These are phyloP conservation scores for Aspiorhynchus laticeps DNA, from an alignment of 2,113 vertebrate species.

Conservation along the genomic window DNA sequence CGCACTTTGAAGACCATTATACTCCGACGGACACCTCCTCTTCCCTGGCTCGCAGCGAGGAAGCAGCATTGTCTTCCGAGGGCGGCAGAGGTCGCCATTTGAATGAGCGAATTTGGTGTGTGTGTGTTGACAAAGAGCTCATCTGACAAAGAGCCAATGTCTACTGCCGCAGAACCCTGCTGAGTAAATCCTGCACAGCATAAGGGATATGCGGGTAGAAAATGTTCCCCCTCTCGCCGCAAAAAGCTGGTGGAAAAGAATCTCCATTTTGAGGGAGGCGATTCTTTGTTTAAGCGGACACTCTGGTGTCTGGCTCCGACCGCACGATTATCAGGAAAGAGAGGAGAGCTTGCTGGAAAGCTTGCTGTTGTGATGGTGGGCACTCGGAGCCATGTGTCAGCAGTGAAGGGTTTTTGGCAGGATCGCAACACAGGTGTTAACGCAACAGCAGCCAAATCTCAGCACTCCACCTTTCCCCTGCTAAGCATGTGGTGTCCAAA, in stretches of 20 bases:
- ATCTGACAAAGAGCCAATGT: slow-evolving; percentile 63
- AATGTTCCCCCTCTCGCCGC: slow-evolving; percentile 30
- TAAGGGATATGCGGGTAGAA: slow-evolving; percentile 43
- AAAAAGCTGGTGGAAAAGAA: slow-evolving; percentile 27
- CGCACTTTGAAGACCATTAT: slow-evolving; percentile 51
- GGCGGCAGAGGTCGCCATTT: slow-evolving; percentile 77
- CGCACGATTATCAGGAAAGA: slow-evolving; percentile 21
- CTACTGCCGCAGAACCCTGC: slow-evolving; percentile 51
- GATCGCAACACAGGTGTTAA: slow-evolving; percentile 40
- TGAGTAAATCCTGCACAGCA: slow-evolving; percentile 58
- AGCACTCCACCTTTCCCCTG: slow-evolving; percentile 38
- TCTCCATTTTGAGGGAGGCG: slow-evolving; percentile 21
- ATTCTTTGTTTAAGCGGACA: slow-evolving; percentile 41
- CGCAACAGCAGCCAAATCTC: slow-evolving; percentile 42
- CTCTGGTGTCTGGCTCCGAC: slow-evolving; percentile 8
- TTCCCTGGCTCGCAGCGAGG: slow-evolving; percentile 50
- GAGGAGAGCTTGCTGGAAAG: slow-evolving; percentile 8
- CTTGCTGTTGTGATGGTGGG: slow-evolving; percentile 24
- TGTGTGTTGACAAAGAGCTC: slow-evolving; percentile 67
- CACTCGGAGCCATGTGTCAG: slow-evolving; percentile 20
- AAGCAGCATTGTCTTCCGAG: slow-evolving; percentile 75
- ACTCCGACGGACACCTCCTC: slow-evolving; percentile 48
- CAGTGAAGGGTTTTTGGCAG: slow-evolving; percentile 32
- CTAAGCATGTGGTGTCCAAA: slow-evolving; percentile 30
- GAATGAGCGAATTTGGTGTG: slow-evolving; percentile 67